Evolutionary conservation across 2,888 invertebrate species (phyloP), one percentile per base, ranked within the genome.

Genomic region (Cybosia mesomella): DNA sequence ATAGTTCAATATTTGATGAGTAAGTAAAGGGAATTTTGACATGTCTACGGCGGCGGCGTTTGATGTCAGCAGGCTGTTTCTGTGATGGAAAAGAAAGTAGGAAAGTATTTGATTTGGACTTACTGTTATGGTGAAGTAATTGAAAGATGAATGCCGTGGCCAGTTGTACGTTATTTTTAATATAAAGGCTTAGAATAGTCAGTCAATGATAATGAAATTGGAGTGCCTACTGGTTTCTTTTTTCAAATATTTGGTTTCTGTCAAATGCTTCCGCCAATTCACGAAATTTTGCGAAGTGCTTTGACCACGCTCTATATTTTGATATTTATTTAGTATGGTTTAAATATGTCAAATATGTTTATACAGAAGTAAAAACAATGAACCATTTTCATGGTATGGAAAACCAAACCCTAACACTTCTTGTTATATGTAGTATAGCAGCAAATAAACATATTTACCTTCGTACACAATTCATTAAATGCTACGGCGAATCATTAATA

Each of bases 401-500:
- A 2, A 39, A 15, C 4, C 18, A 49, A 49, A 49, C 24, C 4
- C 11, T 22, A 22, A 24, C 22, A 1, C 2, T 10, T 54, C 21
- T 54, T 54, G 22, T 11, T 39, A 43, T n/a, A 55, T 2, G 24
- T 24, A 64, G 34, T 60, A 24, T 1, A 39, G 9, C 22, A 9
- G 18, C 10, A 43, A 24, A 43, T 43, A n/a, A 60, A 43, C 24
- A 28, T 32, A 53, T 32, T 61, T 54, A 58, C 13, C 13, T 39
- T 69, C 34, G 58, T 22, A 58, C 53, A 63, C 18, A 28, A 36
- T 62, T 63, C 55, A 59, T 68, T 64, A 58, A 62, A 57, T 64
- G 36, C 72, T 70, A 80, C 82, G 78, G 82, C 75, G 72, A 82
- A 79, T 83, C 83, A 87, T 88, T 85, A 83, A 85, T 87, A 82